phyloP scores from a whole-genome alignment of 2,888 invertebrate species.

The Mesopsocus fuscifrons region DNA sequence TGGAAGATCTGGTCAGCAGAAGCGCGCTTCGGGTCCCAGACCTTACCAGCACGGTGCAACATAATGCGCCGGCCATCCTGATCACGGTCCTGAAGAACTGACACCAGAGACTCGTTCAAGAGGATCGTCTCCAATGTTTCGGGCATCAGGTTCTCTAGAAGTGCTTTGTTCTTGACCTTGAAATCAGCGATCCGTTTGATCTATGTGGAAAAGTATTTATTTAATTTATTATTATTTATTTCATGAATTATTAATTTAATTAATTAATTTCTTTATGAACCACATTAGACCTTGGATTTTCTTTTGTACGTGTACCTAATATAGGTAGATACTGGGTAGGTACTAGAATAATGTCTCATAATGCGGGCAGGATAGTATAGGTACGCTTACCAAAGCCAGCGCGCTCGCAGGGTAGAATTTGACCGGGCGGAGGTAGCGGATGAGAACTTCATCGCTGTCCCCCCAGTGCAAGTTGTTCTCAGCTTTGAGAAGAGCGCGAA shows the following conservation, averaged over 20 bases:
- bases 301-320: too few species aligned
- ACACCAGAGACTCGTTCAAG: slow-evolving; percentile 51
- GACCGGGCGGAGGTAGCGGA: slow-evolving; percentile 61
- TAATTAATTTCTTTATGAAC: too few species aligned
- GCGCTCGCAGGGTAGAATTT: slow-evolving; percentile 73
- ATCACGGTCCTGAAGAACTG: slow-evolving; percentile 56
- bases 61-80: slow-evolving; percentile 56
- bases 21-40: slow-evolving; percentile 59
- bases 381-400: slow-evolving; percentile 48
- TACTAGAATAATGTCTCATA: too few species aligned
- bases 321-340: too few species aligned
- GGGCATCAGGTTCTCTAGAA: slow-evolving; percentile 45
- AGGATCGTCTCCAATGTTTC: slow-evolving; percentile 23
- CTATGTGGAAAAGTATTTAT: slow-evolving; percentile 25
- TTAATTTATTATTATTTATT: slow-evolving; percentile 6
- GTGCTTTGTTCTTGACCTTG: slow-evolving; percentile 43
- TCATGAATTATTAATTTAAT: neutral
- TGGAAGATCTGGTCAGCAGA: slow-evolving; percentile 57
- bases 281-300: too few species aligned
- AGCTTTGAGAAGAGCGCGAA: slow-evolving; percentile 39
- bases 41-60: slow-evolving; percentile 48
- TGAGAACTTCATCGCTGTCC: slow-evolving; percentile 56
- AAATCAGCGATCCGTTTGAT: slow-evolving; percentile 61
- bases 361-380: too few species aligned
- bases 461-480: slow-evolving; percentile 38